Evolutionary conservation across 2,888 invertebrate species (phyloP), one percentile per base, ranked within the genome.

Genomic region (Malthinus seriepunctatus): DNA sequence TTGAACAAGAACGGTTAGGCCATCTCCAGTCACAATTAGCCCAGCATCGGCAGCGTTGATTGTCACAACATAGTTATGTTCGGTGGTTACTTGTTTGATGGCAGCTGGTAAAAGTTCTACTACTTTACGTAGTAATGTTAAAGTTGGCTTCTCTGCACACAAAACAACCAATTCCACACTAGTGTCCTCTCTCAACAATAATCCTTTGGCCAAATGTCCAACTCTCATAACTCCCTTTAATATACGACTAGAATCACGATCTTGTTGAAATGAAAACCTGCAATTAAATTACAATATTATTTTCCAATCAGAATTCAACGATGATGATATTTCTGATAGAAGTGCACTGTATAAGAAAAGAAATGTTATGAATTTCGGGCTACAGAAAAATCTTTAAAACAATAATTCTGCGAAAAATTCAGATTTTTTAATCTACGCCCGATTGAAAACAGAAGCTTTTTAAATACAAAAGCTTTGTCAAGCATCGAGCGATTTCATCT

Each of bases 221-320:
- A 97, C 96, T 63, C 97, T 88, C 95, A 97, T 96, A 31, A 97
- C 97, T 59, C 97, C 97, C 78, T 96, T 94, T 44, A 98, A 82
- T 67, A 93, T 88, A 61, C 97, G 87, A 67, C 84, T 81, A 38
- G 83, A 81, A 67, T 82, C 80, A 51, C 83, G 75, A 57, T 78
- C 86, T 69, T 88, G 84, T 77, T 88, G 87, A 78, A 88, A 88
- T 53, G 88, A 88, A 69, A 88, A 84, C 62, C 81, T 81, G 65
- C 10, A 71, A 68, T 62, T 46, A 52, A 56, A 63, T 5, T 0
- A 0, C 10, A 15, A 5, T 15, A 23, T 42, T 42, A 42, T 5
- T 6, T 35, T 35, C 4, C 10, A 6, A 9, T 10, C 1, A 35
- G 35, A 6, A 4, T 35, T 10, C 4, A 35, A 35, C 9, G 3